Evolutionary conservation across 2,888 invertebrate genomes (phyloP), one percentile per base, ranked within the genome.

Genomic region (Tortrix viridana): DNA sequence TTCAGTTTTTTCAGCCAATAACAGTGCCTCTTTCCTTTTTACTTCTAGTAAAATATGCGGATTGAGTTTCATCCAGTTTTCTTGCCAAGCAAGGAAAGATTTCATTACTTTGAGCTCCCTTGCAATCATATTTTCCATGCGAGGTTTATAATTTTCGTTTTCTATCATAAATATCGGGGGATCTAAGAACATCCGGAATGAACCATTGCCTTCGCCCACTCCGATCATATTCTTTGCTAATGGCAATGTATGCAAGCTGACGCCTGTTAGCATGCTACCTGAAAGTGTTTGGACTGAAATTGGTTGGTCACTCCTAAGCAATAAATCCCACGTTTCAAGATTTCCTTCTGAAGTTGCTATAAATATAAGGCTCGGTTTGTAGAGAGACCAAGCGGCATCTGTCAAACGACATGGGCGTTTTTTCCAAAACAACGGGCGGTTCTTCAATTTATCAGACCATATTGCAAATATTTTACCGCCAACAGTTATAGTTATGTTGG

Each of bases 321-420:
- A 83, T 61, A 97, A 86, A 86, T 97, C 96, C 97, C 97, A 98
- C 12, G 95, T 94, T 84, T 97, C 97, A 14, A 97, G 87, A 63
- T 93, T 93, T 2, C 97, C 97, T 86, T 97, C 96, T 22, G 91
- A 92, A 19, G 95, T 94, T 1, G 94, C 93, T 59, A 97, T 82
- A 76, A 95, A 95, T 63, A 97, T 87, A 52, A 96, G 93, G 53
- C 95, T 94, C 0, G 97, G 95, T 55, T 96, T 93, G 47, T 94
- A 93, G n/a, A 93, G 89, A n/a, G 96, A 96, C 97, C 97, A 97
- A 41, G 91, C 86, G 0, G 95, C 94, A 16, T 94, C 92, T 0
- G 95, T 95, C 67, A 96, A 89, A 59, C 89, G 84, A 61, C 85
- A 86, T 1, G 92, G 85, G 14, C 94, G 89, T 69, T 93, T 94